These are phyloP conservation scores for Phaedon cochleariae DNA, from an alignment of 2,888 invertebrate species.

Conservation along the genomic window DNA sequence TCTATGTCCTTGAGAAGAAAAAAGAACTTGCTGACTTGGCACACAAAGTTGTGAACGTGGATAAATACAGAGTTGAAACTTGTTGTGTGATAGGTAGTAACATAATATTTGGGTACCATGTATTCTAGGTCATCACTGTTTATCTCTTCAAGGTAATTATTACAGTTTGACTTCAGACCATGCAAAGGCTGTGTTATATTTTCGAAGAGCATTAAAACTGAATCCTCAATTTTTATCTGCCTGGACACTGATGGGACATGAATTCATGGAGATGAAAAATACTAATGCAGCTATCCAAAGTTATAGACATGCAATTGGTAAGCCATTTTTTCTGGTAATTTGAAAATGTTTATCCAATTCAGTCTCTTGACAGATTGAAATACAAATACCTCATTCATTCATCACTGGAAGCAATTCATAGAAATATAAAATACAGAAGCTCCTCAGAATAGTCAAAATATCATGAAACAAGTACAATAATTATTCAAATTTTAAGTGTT, in stretches of 20 bases:
- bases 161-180: constrained; percentile 96
- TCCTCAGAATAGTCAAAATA: too few species aligned
- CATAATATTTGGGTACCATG: constrained; percentile 46
- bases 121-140: too few species aligned
- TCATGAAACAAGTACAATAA: too few species aligned
- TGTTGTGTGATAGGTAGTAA: constrained; percentile 92
- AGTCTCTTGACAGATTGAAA: too few species aligned
- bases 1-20: constrained; percentile 93
- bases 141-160: constrained; percentile 80
- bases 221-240: constrained; percentile 95
- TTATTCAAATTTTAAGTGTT: too few species aligned
- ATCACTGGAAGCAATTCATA: too few species aligned
- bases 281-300: constrained; percentile 98
- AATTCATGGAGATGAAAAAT: constrained; percentile 98
- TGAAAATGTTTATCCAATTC: too few species aligned
- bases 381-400: too few species aligned
- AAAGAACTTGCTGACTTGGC: constrained; percentile 93
- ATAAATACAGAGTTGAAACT: constrained; percentile 96
- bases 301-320: constrained; percentile 95
- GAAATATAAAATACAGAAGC: too few species aligned
- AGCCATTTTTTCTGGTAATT: too few species aligned
- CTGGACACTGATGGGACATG: constrained; percentile 99
- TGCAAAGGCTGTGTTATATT: constrained; percentile 97
- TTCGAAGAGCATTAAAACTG: constrained; percentile 91
- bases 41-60: constrained; percentile 90